Evolutionary conservation across 2,797 vertebrate species (phyloP).

Genomic region (Alca torda): DNA sequence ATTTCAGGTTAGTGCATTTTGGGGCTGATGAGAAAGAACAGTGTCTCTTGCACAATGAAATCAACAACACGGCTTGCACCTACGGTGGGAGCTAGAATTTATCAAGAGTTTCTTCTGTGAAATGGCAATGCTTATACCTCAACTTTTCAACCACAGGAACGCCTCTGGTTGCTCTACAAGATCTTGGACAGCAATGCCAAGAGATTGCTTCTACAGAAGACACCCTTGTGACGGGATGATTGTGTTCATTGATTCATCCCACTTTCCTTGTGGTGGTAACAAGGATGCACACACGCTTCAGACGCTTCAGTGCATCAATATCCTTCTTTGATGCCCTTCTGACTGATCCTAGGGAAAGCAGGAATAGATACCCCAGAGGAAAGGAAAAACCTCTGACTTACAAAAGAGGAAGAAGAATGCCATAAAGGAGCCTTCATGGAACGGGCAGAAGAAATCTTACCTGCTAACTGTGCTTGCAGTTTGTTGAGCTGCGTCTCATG

Average conservation of each 20-base stretch:
- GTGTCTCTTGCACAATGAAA: background rate
- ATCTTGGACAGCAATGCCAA: background rate
- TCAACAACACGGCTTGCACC: background rate
- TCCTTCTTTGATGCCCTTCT: background rate
- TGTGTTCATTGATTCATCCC: background rate
- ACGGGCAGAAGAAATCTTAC: constrained; percentile 65
- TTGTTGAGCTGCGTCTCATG: constrained; percentile 65
- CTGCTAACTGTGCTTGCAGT: constrained; percentile 83
- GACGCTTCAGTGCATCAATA: background rate
- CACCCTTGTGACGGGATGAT: background rate
- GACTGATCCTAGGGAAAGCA: background rate
- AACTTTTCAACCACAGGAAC: background rate
- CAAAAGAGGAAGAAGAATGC: background rate
- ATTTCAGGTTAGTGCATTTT: background rate
- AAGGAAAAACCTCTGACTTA: background rate
- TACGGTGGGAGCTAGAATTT: background rate
- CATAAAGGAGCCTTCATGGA: background rate
- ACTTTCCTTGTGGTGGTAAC: background rate
- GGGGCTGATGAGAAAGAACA: background rate
- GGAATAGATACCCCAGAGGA: background rate
- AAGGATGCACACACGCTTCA: background rate
- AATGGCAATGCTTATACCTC: background rate
- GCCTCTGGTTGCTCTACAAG: background rate
- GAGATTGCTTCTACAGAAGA: background rate
- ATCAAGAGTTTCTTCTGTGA: background rate